Percentiles rank a stretch among this genome's conserved stretches.
Evolutionary conservation across 2,797 vertebrate genomes (phyloP).

Genomic region (Nannoperca australis): DNA sequence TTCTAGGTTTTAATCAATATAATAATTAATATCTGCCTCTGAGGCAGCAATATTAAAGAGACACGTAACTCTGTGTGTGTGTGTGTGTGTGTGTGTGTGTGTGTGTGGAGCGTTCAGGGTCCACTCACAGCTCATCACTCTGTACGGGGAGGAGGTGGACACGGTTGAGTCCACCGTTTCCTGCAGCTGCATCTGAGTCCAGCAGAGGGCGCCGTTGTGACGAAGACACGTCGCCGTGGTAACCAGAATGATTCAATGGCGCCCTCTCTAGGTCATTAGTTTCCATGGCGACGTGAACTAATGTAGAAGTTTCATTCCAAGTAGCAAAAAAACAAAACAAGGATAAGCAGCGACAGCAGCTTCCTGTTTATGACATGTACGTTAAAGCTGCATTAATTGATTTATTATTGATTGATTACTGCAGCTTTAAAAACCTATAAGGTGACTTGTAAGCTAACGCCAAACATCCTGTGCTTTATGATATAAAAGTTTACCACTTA

Average conservation of each 20-base stretch:
- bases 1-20: no score
- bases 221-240: not conserved
- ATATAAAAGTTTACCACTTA: not conserved
- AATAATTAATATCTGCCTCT: no score
- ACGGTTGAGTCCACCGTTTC: conserved; percentile 85
- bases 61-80: conserved; percentile 6
- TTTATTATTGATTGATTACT: not conserved
- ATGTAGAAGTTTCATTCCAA: not conserved
- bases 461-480: conserved; percentile 22
- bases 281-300: not conserved
- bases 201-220: not conserved
- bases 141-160: conserved; percentile 90
- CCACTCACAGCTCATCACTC: conserved; percentile 90
- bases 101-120: conserved; percentile 82
- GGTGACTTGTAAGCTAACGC: not conserved
- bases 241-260: conserved; percentile 16
- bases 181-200: conserved; percentile 90
- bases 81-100: conserved; percentile 38
- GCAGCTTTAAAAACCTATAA: conserved; percentile 10
- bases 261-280: not conserved
- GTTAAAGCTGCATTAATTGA: not conserved
- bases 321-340: not conserved
- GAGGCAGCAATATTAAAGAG: no score
- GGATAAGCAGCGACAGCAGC: not conserved
- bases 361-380: not conserved